Percentiles rank a stretch among this genome's conserved stretches.
phyloP scores from a whole-genome alignment of 2,888 invertebrate species.

The Hipparchia sbordonii region DNA sequence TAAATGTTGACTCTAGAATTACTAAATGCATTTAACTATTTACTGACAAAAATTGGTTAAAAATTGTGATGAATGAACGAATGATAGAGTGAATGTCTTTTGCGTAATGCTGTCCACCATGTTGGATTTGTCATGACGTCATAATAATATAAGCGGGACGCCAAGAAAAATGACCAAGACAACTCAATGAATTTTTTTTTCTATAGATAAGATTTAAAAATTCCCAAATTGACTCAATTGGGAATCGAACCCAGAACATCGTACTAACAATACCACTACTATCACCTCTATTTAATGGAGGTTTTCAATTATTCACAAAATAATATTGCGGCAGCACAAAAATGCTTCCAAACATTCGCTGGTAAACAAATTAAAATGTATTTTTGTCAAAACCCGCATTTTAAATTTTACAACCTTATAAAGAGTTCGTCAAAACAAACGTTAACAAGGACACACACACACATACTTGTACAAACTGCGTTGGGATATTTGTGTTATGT shows the following conservation, averaged over 20 bases:
- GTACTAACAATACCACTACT: too few relatives aligned
- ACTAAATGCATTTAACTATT: constrained; percentile 8
- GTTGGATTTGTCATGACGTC: too few relatives aligned
- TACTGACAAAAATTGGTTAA: background rate
- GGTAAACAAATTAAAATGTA: background rate
- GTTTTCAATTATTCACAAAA: too few relatives aligned
- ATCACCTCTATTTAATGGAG: too few relatives aligned
- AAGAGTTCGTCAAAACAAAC: background rate
- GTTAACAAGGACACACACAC: constrained; percentile 3
- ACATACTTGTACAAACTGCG: background rate
- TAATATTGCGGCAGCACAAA: background rate
- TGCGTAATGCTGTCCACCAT: too few relatives aligned
- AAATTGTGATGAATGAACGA: background rate
- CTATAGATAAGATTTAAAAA: too few relatives aligned
- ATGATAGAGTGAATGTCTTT: background rate
- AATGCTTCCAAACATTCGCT: background rate
- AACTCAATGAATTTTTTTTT: too few relatives aligned
- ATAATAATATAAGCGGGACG: too few relatives aligned
- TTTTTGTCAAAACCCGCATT: constrained; percentile 1
- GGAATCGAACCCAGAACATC: too few relatives aligned
- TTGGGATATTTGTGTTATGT: background rate
- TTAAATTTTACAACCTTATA: background rate
- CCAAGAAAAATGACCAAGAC: too few relatives aligned
- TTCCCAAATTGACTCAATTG: too few relatives aligned
- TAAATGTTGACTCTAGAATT: constrained; percentile 15